Percentiles rank a stretch among this genome's conserved stretches.
phyloP scores from a whole-genome alignment of 2,113 vertebrate genomes.

The Phocoena sinus region DNA sequence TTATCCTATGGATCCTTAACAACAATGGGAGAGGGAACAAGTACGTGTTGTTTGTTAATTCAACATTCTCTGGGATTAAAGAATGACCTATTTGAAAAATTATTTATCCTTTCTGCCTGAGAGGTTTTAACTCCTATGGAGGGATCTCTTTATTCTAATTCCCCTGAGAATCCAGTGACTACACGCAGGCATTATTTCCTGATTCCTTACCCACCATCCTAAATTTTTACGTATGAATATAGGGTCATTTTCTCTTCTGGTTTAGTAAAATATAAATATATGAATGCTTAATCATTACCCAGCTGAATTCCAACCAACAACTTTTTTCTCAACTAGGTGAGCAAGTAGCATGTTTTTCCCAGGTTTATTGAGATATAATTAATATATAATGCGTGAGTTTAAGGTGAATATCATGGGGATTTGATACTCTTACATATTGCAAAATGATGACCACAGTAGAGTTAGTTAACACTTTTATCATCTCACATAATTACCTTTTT shows the following conservation, averaged over 20 bases:
- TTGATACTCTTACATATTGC: background rate
- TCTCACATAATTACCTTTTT: background rate
- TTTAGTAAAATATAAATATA: constrained; percentile 23
- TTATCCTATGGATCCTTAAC: background rate
- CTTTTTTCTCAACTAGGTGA: background rate
- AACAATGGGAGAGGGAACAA: background rate
- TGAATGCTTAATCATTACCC: background rate
- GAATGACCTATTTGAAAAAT: background rate
- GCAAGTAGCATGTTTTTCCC: background rate
- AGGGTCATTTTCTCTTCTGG: background rate
- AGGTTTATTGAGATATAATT: background rate
- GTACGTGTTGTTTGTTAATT: background rate
- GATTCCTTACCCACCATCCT: background rate
- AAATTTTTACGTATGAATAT: background rate
- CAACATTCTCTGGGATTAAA: background rate
- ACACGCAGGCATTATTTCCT: background rate
- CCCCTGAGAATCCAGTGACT: background rate
- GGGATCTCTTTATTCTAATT: background rate
- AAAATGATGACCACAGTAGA: background rate
- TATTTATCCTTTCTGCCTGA: background rate
- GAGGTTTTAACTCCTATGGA: background rate
- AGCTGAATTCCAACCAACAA: background rate
- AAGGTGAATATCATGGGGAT: background rate
- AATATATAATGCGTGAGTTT: background rate
- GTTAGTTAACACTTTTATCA: background rate